Percentiles rank a stretch among this genome's conserved stretches.
Evolutionary conservation across 2,888 invertebrate species (phyloP).

Genomic region (Seladonia tumulorum): DNA sequence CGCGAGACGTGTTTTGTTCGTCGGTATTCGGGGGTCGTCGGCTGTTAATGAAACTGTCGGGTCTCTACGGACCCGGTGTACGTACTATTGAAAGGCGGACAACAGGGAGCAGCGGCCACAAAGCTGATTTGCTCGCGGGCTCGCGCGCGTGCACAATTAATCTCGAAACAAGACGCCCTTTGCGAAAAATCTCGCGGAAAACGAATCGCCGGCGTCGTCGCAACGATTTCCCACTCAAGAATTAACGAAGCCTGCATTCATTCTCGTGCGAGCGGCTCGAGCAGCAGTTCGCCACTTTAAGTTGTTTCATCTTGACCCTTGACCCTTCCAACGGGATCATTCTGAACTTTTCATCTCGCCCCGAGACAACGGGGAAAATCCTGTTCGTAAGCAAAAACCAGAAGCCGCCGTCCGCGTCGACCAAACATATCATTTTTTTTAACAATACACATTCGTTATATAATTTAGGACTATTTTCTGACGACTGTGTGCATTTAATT

Average conservation of each 20-base stretch:
- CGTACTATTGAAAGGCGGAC: not conserved
- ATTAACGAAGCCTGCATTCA: conserved; percentile 45
- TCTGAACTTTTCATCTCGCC: conserved; percentile 54
- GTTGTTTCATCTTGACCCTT: conserved; percentile 65
- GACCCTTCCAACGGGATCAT: conserved; percentile 57
- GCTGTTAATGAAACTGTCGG: not conserved
- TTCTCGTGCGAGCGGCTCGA: conserved; percentile 15
- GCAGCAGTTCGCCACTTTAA: conserved; percentile 16
- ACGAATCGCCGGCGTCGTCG: not conserved
- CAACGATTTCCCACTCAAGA: conserved; percentile 11
- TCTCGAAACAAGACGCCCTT: not conserved
- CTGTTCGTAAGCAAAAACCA: conserved; percentile 20
- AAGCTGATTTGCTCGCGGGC: not conserved
- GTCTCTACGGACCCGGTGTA: not conserved
- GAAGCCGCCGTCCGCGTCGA: not conserved
- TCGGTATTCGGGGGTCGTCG: not conserved
- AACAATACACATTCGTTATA: too few species aligned
- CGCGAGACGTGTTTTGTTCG: not conserved
- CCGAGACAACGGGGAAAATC: conserved; percentile 46
- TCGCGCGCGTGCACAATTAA: not conserved
- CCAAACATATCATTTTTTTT: too few species aligned
- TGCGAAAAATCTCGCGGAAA: conserved; percentile 15
- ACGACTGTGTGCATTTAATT: too few species aligned
- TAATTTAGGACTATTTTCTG: too few species aligned
- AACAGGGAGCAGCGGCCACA: not conserved